These are phyloP conservation scores for Glossosoma conforme DNA, from an alignment of 1,140 invertebrate species.

Conservation along the genomic window DNA sequence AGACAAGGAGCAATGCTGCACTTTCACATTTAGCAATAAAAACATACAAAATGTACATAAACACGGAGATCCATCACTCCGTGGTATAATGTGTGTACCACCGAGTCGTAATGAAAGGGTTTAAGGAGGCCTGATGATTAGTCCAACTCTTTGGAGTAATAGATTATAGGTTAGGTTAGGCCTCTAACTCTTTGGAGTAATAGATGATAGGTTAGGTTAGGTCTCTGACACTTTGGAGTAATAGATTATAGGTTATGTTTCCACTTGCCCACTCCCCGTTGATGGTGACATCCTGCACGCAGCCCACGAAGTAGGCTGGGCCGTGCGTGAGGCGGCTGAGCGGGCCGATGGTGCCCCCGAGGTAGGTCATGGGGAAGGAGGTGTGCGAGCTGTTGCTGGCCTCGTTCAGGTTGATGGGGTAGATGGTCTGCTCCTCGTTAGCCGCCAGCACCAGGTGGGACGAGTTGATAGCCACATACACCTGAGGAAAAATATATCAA, in stretches of 20 bases:
- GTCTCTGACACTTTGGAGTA: constrained; percentile 1
- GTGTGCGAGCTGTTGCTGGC: constrained; percentile 66
- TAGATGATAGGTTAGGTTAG: too few species aligned
- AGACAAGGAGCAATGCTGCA: too few species aligned
- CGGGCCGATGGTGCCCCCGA: constrained; percentile 70
- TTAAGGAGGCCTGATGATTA: too few species aligned
- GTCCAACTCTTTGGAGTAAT: constrained; percentile 1
- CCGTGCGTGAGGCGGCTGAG: constrained; percentile 63
- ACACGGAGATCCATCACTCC: too few species aligned
- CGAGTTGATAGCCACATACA: constrained; percentile 80
- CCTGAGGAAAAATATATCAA: constrained; percentile 37
- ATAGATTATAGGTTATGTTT: neutral
- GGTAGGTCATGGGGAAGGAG: constrained; percentile 74
- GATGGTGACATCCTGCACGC: constrained; percentile 84
- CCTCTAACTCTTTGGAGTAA: neutral
- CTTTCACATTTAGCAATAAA: too few species aligned
- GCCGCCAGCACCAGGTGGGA: constrained; percentile 78
- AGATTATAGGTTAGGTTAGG: neutral
- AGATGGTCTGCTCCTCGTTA: constrained; percentile 84
- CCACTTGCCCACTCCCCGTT: constrained; percentile 70
- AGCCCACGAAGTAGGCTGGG: constrained; percentile 78
- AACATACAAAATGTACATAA: too few species aligned
- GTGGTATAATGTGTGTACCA: too few species aligned
- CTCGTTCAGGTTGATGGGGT: constrained; percentile 76
- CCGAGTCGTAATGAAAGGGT: too few species aligned